phyloP scores from a whole-genome alignment of 1,140 invertebrate species.

The Drosophila lacertosa region DNA sequence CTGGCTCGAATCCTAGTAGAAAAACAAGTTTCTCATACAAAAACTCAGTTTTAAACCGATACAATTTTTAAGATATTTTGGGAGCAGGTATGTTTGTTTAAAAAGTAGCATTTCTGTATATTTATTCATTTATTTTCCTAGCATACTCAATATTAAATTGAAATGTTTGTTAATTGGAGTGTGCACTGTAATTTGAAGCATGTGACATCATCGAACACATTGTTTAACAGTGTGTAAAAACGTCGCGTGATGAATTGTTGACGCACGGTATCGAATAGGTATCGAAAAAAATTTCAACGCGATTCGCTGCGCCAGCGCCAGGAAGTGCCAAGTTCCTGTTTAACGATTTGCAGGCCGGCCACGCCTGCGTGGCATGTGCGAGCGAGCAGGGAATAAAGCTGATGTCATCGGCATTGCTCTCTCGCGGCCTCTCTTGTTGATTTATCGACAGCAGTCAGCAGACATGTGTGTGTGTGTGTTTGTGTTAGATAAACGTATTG shows the following conservation, averaged over 20 bases:
- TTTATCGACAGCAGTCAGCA: slow-evolving; percentile 66
- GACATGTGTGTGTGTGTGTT: slow-evolving; percentile 40
- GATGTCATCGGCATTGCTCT: slow-evolving; percentile 65
- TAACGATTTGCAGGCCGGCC: neutral
- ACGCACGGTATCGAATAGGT: slow-evolving; percentile 19
- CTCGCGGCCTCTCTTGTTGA: slow-evolving; percentile 56
- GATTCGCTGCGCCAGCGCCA: neutral
- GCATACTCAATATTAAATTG: too few species aligned
- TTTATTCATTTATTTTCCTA: too few species aligned
- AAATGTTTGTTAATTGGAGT: slow-evolving; percentile 1
- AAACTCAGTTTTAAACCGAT: too few species aligned
- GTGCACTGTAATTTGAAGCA: slow-evolving; percentile 52
- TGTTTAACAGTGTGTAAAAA: neutral
- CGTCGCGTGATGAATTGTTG: slow-evolving; percentile 64
- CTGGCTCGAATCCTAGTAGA: too few species aligned
- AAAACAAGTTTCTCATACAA: too few species aligned
- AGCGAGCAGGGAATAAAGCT: slow-evolving; percentile 19
- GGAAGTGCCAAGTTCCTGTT: slow-evolving; percentile 37
- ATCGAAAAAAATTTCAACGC: slow-evolving; percentile 6
- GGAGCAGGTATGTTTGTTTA: neutral
- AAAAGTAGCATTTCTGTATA: too few species aligned
- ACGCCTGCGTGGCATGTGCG: slow-evolving; percentile 46
- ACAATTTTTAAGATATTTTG: too few species aligned
- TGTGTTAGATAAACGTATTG: slow-evolving; percentile 44
- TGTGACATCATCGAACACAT: slow-evolving; percentile 67